Evolutionary conservation across 2,113 vertebrate species (phyloP), one percentile per base, ranked within the genome.

Genomic region (Parotia lawesii): DNA sequence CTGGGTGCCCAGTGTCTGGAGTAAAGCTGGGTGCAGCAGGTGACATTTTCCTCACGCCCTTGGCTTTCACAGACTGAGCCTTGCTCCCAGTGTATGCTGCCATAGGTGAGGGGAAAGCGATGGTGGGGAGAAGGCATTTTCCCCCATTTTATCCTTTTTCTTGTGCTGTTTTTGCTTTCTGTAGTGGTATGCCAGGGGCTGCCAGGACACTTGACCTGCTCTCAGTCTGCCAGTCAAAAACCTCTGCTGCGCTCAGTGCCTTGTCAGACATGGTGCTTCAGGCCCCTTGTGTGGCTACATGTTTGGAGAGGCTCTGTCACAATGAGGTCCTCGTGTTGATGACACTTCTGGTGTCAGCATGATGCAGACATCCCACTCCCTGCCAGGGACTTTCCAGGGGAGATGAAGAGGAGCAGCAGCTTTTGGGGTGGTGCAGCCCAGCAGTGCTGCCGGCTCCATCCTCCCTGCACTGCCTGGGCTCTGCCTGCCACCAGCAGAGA

Each of bases 31-130:
- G 18, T 50, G 45, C 35, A 35, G 48, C 7, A 37, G 51, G 56
- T 38, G 60, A 35, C 29, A 6, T 69, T 79, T 47, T 53, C 35
- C 29, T 20, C 2, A 1, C 48, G 22, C 45, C n/a, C 24, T 72
- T 6, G 10, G 31, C 31, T 64, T 75, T 56, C 7, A 1, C 2
- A 0, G 2, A 16, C 35, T 10, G 58, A 85, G 62, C 23, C 29
- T 82, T 1, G 0, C 15, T 50, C 35, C 44, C 15, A 6, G 2
- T n/a, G 23, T 33, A 4, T 0, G 4, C 40, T 86, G 33, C 58
- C 16, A 10, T 21, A 57, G 40, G 15, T 0, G 0, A 83, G 0
- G 2, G 29, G 25, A 58, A 61, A 28, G 27, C 12, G 2, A 27
- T 8, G 0, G 2, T 53, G 23, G 9, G 22, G 18, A 61, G 21